Percentiles rank a stretch among this genome's conserved stretches.
These are phyloP conservation scores for Megamerina dolium DNA, from an alignment of 2,888 invertebrate genomes.

Conservation along the genomic window DNA sequence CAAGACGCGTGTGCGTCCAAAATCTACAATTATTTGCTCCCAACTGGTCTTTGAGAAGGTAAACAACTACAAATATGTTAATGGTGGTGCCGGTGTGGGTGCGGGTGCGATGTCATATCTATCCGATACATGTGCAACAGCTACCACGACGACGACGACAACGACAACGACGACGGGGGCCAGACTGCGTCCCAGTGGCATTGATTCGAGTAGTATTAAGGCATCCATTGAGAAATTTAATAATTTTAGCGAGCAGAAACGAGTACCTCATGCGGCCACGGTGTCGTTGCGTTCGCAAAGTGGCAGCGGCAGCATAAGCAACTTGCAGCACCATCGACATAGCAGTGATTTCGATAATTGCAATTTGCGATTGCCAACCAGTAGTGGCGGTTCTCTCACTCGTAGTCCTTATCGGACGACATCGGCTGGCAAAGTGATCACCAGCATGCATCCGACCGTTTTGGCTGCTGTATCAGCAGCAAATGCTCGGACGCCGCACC, in stretches of 20 bases:
- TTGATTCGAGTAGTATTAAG: constrained; percentile 42
- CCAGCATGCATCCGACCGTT: constrained; percentile 22
- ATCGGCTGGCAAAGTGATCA: constrained; percentile 21
- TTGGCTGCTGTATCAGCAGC: constrained; percentile 17
- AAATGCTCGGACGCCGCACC: constrained; percentile 10
- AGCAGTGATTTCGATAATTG: constrained; percentile 24
- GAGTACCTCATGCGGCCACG: constrained; percentile 26
- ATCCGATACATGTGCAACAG: constrained; percentile 1
- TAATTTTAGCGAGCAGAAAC: constrained; percentile 42
- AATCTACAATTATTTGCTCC: constrained; percentile 37
- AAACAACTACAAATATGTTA: constrained; percentile 39
- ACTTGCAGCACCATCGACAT: constrained; percentile 37
- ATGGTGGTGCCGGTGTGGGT: constrained; percentile 25
- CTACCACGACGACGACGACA: constrained; percentile 2
- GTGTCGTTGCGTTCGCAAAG: constrained; percentile 22
- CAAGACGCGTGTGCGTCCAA: constrained; percentile 29
- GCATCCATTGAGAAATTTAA: constrained; percentile 47
- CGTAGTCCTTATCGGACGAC: constrained; percentile 36
- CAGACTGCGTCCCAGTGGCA: constrained; percentile 27
- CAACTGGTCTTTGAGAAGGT: constrained; percentile 32
- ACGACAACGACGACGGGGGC: constrained; percentile 17
- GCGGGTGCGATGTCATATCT: constrained; percentile 10
- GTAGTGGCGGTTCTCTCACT: constrained; percentile 23
- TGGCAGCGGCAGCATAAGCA: constrained; percentile 37
- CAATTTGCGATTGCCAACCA: constrained; percentile 20